A percentile compares a stretch with the other conserved stretches of the same genome.
Evolutionary conservation across 2,888 invertebrate species (phyloP).

Genomic region (Synanthedon formicaeformis): DNA sequence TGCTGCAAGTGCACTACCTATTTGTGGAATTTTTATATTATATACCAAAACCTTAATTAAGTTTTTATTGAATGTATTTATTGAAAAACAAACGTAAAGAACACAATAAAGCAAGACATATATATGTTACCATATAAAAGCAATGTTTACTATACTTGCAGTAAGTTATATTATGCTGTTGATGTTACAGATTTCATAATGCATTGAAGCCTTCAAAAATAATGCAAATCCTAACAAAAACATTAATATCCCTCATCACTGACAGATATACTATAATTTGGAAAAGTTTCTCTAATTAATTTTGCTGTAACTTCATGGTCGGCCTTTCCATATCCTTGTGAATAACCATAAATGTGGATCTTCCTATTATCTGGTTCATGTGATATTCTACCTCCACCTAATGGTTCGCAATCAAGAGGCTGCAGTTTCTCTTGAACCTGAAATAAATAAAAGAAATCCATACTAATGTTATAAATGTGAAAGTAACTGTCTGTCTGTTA

Average conservation of each 20-base stretch:
- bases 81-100: no score
- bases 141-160: no score
- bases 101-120: no score
- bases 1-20: no score
- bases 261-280: conserved; percentile 81
- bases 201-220: not conserved
- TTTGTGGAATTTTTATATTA: no score
- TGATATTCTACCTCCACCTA: conserved; percentile 93
- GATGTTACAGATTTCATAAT: not conserved
- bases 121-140: no score
- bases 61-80: no score
- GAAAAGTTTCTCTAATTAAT: conserved; percentile 79
- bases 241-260: conserved; percentile 86
- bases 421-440: conserved; percentile 52
- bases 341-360: conserved; percentile 93
- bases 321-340: conserved; percentile 90
- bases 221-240: not conserved
- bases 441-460: not conserved
- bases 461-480: no score
- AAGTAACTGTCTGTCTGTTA: no score
- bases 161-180: no score
- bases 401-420: conserved; percentile 80
- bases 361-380: conserved; percentile 82
- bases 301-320: conserved; percentile 85
- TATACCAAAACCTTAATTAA: no score